These are phyloP conservation scores for Portevinia maculata DNA, from an alignment of 2,888 invertebrate genomes.

Conservation along the genomic window DNA sequence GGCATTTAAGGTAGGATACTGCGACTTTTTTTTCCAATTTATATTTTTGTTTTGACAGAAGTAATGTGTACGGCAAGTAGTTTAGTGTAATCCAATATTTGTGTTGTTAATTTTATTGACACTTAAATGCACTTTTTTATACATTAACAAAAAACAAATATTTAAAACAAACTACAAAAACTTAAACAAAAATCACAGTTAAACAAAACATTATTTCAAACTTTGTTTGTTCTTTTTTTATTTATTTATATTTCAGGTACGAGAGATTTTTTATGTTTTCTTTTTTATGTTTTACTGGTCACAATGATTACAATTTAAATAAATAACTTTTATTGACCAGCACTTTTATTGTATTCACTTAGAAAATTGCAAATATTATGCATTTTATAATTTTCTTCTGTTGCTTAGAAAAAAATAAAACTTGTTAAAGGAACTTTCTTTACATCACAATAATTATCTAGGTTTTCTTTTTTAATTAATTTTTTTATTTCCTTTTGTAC, in stretches of 20 bases:
- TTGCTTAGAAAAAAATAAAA: constrained; percentile 76
- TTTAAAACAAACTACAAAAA: constrained; percentile 49
- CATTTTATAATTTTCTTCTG: constrained; percentile 75
- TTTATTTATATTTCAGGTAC: constrained; percentile 69
- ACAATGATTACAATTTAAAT: constrained; percentile 37
- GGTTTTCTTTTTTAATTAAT: constrained; percentile 36
- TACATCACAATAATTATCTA: constrained; percentile 77
- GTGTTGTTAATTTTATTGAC: constrained; percentile 49
- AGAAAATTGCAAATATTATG: constrained; percentile 61
- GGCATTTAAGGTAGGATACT: constrained; percentile 71
- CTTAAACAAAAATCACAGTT: constrained; percentile 72
- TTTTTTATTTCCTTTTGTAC: constrained; percentile 27
- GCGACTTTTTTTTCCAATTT: constrained; percentile 62
- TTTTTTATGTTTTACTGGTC: constrained; percentile 45
- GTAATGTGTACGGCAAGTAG: constrained; percentile 45
- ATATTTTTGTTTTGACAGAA: constrained; percentile 58
- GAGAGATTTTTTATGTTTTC: constrained; percentile 36
- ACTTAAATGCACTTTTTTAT: constrained; percentile 57
- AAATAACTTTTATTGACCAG: constrained; percentile 44
- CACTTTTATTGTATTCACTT: constrained; percentile 68
- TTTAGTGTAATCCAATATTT: constrained; percentile 50
- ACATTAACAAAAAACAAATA: constrained; percentile 13
- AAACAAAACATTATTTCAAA: constrained; percentile 57
- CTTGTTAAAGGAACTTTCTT: constrained; percentile 75
- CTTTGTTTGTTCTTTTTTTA: constrained; percentile 21